phyloP scores from a whole-genome alignment of 2,888 invertebrate genomes.

The Morpho helenor region DNA sequence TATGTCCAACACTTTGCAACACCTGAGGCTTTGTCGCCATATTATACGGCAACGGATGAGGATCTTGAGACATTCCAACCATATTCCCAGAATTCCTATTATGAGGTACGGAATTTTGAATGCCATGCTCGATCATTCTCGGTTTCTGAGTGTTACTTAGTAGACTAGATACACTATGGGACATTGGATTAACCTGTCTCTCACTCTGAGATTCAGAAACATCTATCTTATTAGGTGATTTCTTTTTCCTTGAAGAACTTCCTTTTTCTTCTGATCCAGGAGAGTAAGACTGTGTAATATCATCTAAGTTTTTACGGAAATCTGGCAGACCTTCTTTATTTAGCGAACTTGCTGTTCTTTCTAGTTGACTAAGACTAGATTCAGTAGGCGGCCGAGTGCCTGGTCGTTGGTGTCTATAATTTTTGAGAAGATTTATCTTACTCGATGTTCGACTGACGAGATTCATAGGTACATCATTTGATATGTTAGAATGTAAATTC shows the following conservation, averaged over 20 bases:
- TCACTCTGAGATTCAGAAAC: constrained; percentile 46
- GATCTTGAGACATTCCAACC: constrained; percentile 35
- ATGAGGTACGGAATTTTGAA: constrained; percentile 37
- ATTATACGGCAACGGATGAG: constrained; percentile 28
- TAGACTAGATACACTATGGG: constrained; percentile 68
- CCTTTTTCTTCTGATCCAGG: constrained; percentile 59
- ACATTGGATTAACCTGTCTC: constrained; percentile 43
- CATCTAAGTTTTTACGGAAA: constrained; percentile 68
- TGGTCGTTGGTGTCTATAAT: constrained; percentile 69
- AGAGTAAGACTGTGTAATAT: constrained; percentile 73
- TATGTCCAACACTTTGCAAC: constrained; percentile 43
- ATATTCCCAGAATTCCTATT: constrained; percentile 26
- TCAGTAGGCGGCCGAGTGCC: constrained; percentile 54
- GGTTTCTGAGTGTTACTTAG: constrained; percentile 39
- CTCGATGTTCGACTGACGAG: constrained; percentile 47
- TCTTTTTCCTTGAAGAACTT: constrained; percentile 63
- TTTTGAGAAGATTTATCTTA: constrained; percentile 69
- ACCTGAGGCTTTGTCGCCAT: constrained; percentile 24
- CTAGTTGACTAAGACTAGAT: constrained; percentile 65
- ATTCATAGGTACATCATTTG: constrained; percentile 35
- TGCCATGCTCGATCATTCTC: constrained; percentile 34
- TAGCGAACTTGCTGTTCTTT: constrained; percentile 63
- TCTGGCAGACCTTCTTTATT: constrained; percentile 70
- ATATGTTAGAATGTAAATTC: constrained; percentile 26
- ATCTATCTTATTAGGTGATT: constrained; percentile 58